phyloP scores from a whole-genome alignment of 2,888 invertebrate species.

The Drosophila infuscata region DNA sequence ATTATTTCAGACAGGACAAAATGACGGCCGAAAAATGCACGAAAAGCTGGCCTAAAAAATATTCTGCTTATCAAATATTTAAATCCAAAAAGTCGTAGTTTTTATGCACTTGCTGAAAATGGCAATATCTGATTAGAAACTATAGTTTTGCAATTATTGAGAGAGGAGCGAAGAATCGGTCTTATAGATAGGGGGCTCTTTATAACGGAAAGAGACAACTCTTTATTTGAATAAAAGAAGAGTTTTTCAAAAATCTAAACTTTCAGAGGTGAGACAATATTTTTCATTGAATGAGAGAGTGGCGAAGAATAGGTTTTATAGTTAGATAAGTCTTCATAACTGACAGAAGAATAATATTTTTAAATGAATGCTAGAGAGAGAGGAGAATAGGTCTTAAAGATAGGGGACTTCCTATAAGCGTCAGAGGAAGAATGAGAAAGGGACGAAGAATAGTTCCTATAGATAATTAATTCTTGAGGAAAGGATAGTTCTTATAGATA shows the following conservation, averaged over 20 bases:
- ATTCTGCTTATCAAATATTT: conserved; percentile 13
- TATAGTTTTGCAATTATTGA: not conserved
- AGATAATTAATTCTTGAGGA: no score
- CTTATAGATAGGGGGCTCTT: not conserved
- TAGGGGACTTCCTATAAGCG: no score
- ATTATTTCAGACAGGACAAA: conserved; percentile 53
- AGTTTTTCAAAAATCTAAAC: no score
- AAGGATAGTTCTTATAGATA: no score
- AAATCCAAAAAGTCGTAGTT: conserved; percentile 1
- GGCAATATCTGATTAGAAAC: not conserved
- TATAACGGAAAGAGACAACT: not conserved
- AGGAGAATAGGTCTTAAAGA: not conserved
- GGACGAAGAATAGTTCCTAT: no score
- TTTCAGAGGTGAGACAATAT: not conserved
- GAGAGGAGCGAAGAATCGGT: not conserved
- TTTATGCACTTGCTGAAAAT: not conserved
- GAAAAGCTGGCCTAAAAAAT: conserved; percentile 1
- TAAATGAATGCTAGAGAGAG: not conserved
- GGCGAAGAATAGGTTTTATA: not conserved
- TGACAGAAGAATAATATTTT: not conserved
- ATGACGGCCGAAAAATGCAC: conserved; percentile 6
- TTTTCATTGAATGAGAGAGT: not conserved
- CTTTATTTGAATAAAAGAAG: not conserved
- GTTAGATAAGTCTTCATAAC: not conserved
- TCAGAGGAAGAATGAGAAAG: not conserved